Conservation (phyloP, 2,888 invertebrate species). For the Tenthredo distinguenda region DNA sequence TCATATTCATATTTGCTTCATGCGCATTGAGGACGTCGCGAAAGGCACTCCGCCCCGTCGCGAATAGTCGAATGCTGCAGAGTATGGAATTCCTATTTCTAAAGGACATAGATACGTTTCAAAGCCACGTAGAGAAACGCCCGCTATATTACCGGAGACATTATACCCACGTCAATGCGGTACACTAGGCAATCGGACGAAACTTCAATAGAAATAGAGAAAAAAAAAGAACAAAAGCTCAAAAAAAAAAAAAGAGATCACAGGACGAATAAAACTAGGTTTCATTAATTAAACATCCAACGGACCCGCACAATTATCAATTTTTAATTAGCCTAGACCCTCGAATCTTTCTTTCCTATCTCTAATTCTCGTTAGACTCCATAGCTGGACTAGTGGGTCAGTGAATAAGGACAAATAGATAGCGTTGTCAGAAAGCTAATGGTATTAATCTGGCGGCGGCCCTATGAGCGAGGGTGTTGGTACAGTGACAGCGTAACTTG, state of each 20-base stretch:
- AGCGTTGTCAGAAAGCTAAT: conserved; percentile 15
- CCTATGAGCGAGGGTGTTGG: background rate
- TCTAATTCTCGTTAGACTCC: background rate
- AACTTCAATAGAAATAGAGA: background rate
- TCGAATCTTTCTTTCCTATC: background rate
- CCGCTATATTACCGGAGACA: conserved; percentile 9
- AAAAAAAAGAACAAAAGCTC: background rate
- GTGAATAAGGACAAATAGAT: conserved; percentile 2
- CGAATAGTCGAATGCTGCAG: conserved; percentile 36
- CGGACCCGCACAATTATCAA: background rate
- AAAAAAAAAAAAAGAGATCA: background rate
- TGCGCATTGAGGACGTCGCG: conserved; percentile 24
- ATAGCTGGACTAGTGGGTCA: background rate
- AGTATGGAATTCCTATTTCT: conserved; percentile 43
- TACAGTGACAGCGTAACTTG: conserved; percentile 39
- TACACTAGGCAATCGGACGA: background rate
- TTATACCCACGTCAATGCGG: conserved; percentile 13
- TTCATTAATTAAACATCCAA: background rate
- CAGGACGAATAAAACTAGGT: background rate
- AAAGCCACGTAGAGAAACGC: background rate
- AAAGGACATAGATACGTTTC: conserved; percentile 49
- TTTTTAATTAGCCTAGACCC: conserved; percentile 4
- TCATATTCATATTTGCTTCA: conserved; percentile 31
- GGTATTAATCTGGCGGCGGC: conserved; percentile 35
- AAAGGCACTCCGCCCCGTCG: background rate